Conservation (phyloP, 2,797 vertebrate species). For the Chloroceryle inda region DNA sequence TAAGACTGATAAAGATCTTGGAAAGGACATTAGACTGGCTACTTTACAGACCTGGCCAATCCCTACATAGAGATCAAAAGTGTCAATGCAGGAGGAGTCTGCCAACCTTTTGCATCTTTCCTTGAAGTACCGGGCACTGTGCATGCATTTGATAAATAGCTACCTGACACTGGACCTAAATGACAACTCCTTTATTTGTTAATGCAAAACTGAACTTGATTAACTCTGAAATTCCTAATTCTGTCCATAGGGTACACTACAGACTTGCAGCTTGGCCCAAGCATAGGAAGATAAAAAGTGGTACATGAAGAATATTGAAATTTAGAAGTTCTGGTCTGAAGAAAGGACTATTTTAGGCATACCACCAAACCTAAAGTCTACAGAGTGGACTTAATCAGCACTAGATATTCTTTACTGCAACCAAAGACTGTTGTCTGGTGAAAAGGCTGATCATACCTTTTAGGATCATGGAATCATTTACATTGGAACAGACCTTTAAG, state of each 20-base stretch:
- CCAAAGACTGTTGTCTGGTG: background rate
- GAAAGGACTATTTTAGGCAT: background rate
- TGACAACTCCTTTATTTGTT: background rate
- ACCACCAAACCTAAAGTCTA: background rate
- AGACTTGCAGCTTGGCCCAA: background rate
- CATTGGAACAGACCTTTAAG: too few species aligned
- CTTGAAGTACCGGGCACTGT: background rate
- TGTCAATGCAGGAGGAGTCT: background rate
- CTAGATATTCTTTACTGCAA: background rate
- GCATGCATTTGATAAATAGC: background rate
- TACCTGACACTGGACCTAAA: background rate
- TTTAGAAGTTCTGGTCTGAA: background rate
- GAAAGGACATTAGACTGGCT: background rate
- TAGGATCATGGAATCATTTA: too few species aligned
- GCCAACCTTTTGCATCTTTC: background rate
- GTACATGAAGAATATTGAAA: background rate
- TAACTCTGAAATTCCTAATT: background rate
- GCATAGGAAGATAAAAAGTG: background rate
- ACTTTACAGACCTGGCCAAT: background rate
- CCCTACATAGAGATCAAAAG: background rate
- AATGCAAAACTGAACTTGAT: background rate
- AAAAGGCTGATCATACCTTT: background rate
- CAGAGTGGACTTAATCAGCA: background rate
- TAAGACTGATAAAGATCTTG: background rate
- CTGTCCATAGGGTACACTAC: background rate